Percentiles rank a stretch among this genome's conserved stretches.
phyloP scores from a whole-genome alignment of 1,140 invertebrate species.

The Pentalonia nigronervosa region DNA sequence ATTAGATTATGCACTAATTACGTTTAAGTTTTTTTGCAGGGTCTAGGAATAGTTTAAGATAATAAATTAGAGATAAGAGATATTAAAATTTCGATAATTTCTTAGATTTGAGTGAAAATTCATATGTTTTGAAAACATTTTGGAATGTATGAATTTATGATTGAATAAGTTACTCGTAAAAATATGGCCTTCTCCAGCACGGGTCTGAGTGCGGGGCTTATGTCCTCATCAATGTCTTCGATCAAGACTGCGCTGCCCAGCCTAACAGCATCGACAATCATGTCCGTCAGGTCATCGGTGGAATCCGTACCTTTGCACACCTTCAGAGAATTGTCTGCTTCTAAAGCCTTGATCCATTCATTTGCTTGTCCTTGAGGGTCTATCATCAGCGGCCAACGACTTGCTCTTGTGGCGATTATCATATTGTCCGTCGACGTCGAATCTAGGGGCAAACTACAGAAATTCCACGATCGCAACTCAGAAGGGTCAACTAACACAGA shows the following conservation, averaged over 20 bases:
- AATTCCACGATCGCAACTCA: conserved; percentile 85
- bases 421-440: conserved; percentile 87
- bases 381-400: conserved; percentile 88
- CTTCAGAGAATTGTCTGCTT: conserved; percentile 75
- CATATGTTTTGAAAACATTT: background rate
- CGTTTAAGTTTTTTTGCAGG: background rate
- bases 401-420: conserved; percentile 80
- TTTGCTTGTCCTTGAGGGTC: conserved; percentile 92
- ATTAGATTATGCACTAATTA: background rate
- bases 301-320: conserved; percentile 79
- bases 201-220: conserved; percentile 85
- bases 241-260: conserved; percentile 84
- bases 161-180: conserved; percentile 68
- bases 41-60: background rate
- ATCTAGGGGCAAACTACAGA: conserved; percentile 81
- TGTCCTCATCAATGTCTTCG: conserved; percentile 78
- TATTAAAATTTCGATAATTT: background rate
- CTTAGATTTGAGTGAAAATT: background rate
- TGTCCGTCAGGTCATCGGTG: conserved; percentile 71
- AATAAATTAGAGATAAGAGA: background rate
- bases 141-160: background rate
- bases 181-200: conserved; percentile 80
- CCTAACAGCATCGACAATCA: conserved; percentile 81
- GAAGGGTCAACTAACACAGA: conserved; percentile 81
- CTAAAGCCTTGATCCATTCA: conserved; percentile 85